Percentiles rank a stretch among this genome's conserved stretches.
Conservation (phyloP, 2,888 invertebrate genomes). For the Philonicus albiceps region DNA sequence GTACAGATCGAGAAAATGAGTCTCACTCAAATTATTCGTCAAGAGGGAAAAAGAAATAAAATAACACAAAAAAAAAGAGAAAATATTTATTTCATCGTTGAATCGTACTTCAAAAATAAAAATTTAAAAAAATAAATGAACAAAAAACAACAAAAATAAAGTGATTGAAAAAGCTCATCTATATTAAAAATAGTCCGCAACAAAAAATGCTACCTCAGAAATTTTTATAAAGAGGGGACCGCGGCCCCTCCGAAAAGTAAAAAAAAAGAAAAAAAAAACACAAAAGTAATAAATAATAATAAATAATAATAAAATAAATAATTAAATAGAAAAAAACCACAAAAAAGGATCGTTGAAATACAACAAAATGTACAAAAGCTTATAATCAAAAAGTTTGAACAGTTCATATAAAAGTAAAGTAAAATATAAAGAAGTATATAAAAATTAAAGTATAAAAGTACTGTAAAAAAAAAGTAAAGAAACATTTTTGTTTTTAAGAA, state of each 20-base stretch:
- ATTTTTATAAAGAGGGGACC: background rate
- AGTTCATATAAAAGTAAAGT: constrained; percentile 25
- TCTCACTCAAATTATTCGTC: background rate
- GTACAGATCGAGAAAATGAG: background rate
- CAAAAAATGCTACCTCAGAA: constrained; percentile 37
- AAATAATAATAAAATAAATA: background rate
- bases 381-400: constrained; percentile 28
- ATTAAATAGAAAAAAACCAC: background rate
- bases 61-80: background rate
- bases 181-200: constrained; percentile 18
- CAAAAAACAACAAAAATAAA: background rate
- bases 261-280: background rate
- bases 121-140: background rate
- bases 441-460: background rate
- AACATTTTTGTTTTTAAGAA: background rate
- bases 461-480: background rate
- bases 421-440: constrained; percentile 6
- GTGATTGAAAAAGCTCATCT: background rate
- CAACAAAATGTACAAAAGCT: constrained; percentile 39
- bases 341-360: constrained; percentile 14
- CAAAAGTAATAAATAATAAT: constrained; percentile 14
- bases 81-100: constrained; percentile 18
- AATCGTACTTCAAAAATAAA: background rate
- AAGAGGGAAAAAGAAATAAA: background rate
- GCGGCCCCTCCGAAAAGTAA: background rate